These are phyloP conservation scores for Panthera uncia DNA, from an alignment of 2,113 vertebrate species.

Conservation along the genomic window DNA sequence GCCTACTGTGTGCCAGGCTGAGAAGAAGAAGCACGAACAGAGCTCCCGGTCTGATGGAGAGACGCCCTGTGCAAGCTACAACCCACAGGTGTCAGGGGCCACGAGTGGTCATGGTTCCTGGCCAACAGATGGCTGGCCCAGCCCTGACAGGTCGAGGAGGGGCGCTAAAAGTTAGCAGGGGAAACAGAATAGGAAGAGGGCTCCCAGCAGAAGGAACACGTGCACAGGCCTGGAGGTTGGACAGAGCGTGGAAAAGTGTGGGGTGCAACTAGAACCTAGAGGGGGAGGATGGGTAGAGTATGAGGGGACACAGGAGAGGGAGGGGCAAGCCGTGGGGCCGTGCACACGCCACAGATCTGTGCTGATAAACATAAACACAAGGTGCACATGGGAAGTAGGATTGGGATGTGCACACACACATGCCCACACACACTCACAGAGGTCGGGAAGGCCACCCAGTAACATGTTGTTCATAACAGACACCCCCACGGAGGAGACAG, in stretches of 20 bases:
- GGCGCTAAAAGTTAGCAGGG: not conserved
- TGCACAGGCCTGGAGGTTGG: not conserved
- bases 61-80: not conserved
- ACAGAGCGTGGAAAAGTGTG: accelerated
- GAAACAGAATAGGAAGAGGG: not conserved
- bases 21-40: not conserved
- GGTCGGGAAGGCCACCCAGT: not conserved
- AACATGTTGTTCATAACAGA: not conserved
- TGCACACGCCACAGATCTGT: accelerated
- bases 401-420: accelerated
- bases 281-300: too few relatives aligned
- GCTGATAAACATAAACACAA: not conserved
- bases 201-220: not conserved
- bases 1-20: not conserved
- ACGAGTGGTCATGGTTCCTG: accelerated
- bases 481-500: not conserved
- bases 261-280: not conserved
- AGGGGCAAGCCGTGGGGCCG: not conserved
- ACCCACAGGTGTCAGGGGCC: accelerated
- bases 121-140: not conserved
- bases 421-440: not conserved
- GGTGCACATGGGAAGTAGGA: not conserved
- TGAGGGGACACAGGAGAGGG: too few relatives aligned
- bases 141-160: not conserved
- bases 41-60: not conserved